Evolutionary conservation across 1,140 invertebrate genomes (phyloP), one percentile per base, ranked within the genome.

Genomic region (Leptopilina boulardi): DNA sequence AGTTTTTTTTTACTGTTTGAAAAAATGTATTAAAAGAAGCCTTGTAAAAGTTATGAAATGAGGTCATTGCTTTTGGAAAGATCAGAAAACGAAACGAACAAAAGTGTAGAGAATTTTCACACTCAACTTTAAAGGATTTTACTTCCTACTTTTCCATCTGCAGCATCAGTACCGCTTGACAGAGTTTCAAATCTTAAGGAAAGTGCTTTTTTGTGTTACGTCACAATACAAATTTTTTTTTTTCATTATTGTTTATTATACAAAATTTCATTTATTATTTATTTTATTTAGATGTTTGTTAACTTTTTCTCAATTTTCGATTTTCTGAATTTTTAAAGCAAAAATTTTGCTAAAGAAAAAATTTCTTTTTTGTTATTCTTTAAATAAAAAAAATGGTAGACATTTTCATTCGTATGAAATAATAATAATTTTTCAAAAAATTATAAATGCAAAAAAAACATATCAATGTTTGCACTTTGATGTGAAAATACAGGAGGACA

Each of bases 41-140:
- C 23, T 10, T 30, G 9, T 1, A 66, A n/a, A 66, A 66, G 23
- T 66, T 66, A 66, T 30, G 11, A 66, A 66, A 15, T 66, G 10
- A 66, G 56, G 23, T 66, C 56, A 30, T 30, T 66, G 21, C 23
- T 66, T 66, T 66, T 21, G 23, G 21, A 66, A 26, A 30, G 56
- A 13, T 66, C 56, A 66, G 34, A 38, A n/a, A 30, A 38, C 5
- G 34, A 66, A 66, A 66, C 21, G 21, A 66, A 66, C 47, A 51
- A 51, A 51, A 51, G 47, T 47, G 44, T 18, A 23, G 23, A 21
- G 23, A 66, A 66, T 66, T 66, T 30, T 23, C 56, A 66, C 21
- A 66, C 56, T 15, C 56, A 66, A 26, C 23, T 66, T 51, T 23
- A 66, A 66, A 66, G 21, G 56, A 66, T 30, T 66, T 66, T 66